Percentiles rank a stretch among this genome's conserved stretches.
Evolutionary conservation across 2,888 invertebrate species (phyloP).

Genomic region (Liodrosophila aerea): DNA sequence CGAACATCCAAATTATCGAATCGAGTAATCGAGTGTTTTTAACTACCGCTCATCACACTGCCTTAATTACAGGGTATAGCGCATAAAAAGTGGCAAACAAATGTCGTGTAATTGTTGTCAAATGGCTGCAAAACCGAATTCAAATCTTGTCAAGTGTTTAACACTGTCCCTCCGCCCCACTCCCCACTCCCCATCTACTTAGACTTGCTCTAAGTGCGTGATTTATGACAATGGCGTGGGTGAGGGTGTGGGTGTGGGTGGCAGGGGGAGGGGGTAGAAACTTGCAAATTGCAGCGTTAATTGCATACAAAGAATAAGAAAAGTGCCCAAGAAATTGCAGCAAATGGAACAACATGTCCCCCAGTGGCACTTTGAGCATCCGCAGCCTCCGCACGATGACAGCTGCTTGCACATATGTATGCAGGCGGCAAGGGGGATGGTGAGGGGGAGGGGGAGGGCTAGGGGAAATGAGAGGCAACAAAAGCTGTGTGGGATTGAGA

Average conservation of each 20-base stretch:
- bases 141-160: conserved; percentile 49
- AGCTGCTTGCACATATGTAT: background rate
- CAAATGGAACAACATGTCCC: conserved; percentile 52
- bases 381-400: background rate
- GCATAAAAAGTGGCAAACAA: conserved; percentile 52
- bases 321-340: conserved; percentile 72
- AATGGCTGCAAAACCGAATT: conserved; percentile 51
- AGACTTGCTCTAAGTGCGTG: conserved; percentile 1
- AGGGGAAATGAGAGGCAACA: background rate
- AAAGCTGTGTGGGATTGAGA: too few species aligned
- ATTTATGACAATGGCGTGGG: conserved; percentile 14
- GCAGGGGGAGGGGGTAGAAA: conserved; percentile 4
- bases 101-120: conserved; percentile 63
- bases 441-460: background rate
- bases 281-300: conserved; percentile 71
- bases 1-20: too few species aligned
- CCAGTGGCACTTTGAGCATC: background rate
- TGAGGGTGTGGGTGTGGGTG: background rate
- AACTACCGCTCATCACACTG: too few species aligned
- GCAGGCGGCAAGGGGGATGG: conserved; percentile 10
- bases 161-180: background rate
- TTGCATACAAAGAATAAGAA: conserved; percentile 72
- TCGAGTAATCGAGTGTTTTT: too few species aligned
- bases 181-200: background rate
- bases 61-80: conserved; percentile 22